These are phyloP conservation scores for Trachelus tabidus DNA, from an alignment of 2,888 invertebrate genomes.

Conservation along the genomic window DNA sequence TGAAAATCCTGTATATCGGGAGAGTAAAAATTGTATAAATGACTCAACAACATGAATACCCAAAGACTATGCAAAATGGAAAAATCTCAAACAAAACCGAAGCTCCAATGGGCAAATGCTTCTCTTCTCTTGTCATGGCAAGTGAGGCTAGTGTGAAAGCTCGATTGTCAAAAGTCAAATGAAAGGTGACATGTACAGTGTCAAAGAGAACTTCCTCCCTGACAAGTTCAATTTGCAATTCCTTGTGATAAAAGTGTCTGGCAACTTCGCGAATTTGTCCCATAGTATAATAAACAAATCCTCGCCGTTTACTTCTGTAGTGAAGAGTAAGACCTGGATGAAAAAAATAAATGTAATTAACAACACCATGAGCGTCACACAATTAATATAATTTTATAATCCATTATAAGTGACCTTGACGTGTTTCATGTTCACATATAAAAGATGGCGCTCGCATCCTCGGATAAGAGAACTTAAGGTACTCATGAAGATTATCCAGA, in stretches of 20 bases:
- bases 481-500: slow-evolving; percentile 96
- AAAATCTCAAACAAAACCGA: slow-evolving; percentile 95
- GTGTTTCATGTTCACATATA: slow-evolving; percentile 95
- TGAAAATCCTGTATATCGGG: not conserved
- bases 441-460: slow-evolving; percentile 93
- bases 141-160: slow-evolving; percentile 87
- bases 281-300: slow-evolving; percentile 97
- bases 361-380: not conserved
- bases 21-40: not conserved
- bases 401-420: slow-evolving; percentile 68
- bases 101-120: slow-evolving; percentile 88
- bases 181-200: slow-evolving; percentile 93
- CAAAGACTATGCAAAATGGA: slow-evolving; percentile 97
- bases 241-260: slow-evolving; percentile 93
- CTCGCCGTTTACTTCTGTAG: slow-evolving; percentile 91
- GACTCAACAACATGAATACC: slow-evolving; percentile 70
- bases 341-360: not conserved
- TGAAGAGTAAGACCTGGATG: slow-evolving; percentile 85
- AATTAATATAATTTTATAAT: not conserved
- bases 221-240: slow-evolving; percentile 90
- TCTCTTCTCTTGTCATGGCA: slow-evolving; percentile 88
- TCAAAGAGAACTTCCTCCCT: slow-evolving; percentile 89
- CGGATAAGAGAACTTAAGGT: slow-evolving; percentile 95
- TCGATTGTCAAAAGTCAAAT: slow-evolving; percentile 93
- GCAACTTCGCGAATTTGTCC: slow-evolving; percentile 95